Evolutionary conservation across 2,113 vertebrate genomes (phyloP).

Genomic region (Leptodactylus fuscus): DNA sequence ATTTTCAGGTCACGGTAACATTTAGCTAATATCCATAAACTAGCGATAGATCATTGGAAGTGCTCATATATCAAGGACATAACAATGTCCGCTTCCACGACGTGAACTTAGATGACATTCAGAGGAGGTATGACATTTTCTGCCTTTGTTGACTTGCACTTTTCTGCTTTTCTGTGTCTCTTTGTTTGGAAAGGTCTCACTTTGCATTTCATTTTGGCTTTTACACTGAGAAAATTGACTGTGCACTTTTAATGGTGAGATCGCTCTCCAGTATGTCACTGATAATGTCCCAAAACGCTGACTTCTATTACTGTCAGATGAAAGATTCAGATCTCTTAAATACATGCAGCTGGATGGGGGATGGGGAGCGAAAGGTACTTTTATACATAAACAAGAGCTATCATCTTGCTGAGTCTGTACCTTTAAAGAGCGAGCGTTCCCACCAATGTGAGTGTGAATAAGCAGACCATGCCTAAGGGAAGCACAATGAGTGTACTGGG

Average conservation of each 20-base stretch:
- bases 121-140: background rate
- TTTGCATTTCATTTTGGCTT: background rate
- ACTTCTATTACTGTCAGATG: conserved; percentile 50
- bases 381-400: conserved; percentile 24
- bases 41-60: background rate
- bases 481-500: conserved; percentile 41
- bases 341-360: conserved; percentile 44
- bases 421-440: conserved; percentile 9
- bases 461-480: conserved; percentile 40
- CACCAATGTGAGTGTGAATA: conserved; percentile 45
- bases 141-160: background rate
- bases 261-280: conserved; percentile 3
- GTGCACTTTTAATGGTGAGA: conserved; percentile 19
- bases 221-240: conserved; percentile 9
- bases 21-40: too few relatives aligned
- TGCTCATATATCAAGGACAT: background rate
- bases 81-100: background rate
- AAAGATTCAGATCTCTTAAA: conserved; percentile 38
- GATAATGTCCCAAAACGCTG: conserved; percentile 34
- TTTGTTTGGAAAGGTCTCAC: background rate
- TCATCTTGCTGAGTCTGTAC: conserved; percentile 25
- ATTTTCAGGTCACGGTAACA: too few relatives aligned
- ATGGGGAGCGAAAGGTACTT: conserved; percentile 23
- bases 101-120: background rate
- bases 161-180: background rate